Conservation (phyloP, 1,140 invertebrate species). For the Copidosoma floridanum region DNA sequence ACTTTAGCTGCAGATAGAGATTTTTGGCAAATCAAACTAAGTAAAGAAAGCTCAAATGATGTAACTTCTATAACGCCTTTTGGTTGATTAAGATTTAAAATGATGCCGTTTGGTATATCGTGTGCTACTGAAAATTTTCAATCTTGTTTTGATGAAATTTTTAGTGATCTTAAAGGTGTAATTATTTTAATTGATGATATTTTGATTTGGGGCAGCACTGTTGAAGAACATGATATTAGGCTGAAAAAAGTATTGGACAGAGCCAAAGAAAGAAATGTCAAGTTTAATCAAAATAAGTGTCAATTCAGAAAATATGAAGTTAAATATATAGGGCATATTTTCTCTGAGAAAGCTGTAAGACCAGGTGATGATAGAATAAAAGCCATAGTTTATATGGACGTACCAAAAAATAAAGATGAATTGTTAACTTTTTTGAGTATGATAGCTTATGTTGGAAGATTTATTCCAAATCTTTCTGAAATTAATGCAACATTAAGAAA, state of each 20-base stretch:
- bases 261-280: conserved; percentile 24
- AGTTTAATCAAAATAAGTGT: conserved; percentile 2
- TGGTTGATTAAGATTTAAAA: conserved; percentile 34
- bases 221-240: conserved; percentile 37
- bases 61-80: conserved; percentile 49
- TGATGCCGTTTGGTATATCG: conserved; percentile 29
- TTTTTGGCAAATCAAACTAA: conserved; percentile 52
- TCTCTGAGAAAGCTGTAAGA: background rate
- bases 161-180: conserved; percentile 35
- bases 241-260: conserved; percentile 35
- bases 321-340: background rate
- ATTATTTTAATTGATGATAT: conserved; percentile 44
- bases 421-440: background rate
- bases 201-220: conserved; percentile 36
- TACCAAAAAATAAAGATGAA: background rate
- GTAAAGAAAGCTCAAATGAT: conserved; percentile 39
- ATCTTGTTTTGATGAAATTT: conserved; percentile 38
- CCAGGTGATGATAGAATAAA: background rate
- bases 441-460: conserved; percentile 3
- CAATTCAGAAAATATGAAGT: too few species aligned
- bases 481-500: background rate
- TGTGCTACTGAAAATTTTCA: conserved; percentile 47
- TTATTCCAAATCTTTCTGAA: conserved; percentile 4
- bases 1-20: conserved; percentile 51
- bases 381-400: conserved; percentile 1